Evolutionary conservation across 2,888 invertebrate species (phyloP).

Genomic region (Trimorus sp.): DNA sequence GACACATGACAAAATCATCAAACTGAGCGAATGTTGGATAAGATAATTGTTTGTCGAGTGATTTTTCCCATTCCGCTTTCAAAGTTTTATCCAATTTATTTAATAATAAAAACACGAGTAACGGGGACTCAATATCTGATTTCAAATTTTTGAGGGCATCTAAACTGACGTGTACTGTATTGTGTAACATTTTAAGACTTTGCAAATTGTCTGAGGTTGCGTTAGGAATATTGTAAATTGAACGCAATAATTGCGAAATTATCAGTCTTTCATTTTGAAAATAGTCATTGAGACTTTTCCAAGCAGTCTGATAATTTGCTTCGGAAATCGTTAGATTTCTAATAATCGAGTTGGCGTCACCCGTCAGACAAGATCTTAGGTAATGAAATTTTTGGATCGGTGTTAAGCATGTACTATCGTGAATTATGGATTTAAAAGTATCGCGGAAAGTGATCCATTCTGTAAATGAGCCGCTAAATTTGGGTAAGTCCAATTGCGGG

Average conservation of each 20-base stretch:
- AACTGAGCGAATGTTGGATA: not conserved
- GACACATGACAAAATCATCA: not conserved
- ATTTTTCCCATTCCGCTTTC: conserved; percentile 1
- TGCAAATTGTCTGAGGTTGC: too few species aligned
- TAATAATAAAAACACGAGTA: not conserved
- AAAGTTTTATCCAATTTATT: not conserved
- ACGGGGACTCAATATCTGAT: not conserved
- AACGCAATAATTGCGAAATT: too few species aligned
- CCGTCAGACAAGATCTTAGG: too few species aligned
- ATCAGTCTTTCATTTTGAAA: too few species aligned
- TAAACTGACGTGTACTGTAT: not conserved
- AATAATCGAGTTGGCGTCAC: too few species aligned
- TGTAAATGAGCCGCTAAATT: not conserved
- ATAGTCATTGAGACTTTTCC: too few species aligned
- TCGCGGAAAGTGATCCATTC: not conserved
- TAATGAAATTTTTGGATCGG: too few species aligned
- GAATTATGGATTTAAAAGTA: not conserved
- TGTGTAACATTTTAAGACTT: not conserved
- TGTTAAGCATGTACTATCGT: not conserved
- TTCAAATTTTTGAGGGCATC: not conserved
- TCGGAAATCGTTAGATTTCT: too few species aligned
- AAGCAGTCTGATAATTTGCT: too few species aligned
- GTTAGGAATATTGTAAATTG: too few species aligned
- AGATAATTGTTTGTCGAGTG: not conserved
- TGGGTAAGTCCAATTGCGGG: not conserved